Base-by-base conservation (phyloP, 2,113 vertebrate species). In the Seriola quinqueradiata region DNA sequence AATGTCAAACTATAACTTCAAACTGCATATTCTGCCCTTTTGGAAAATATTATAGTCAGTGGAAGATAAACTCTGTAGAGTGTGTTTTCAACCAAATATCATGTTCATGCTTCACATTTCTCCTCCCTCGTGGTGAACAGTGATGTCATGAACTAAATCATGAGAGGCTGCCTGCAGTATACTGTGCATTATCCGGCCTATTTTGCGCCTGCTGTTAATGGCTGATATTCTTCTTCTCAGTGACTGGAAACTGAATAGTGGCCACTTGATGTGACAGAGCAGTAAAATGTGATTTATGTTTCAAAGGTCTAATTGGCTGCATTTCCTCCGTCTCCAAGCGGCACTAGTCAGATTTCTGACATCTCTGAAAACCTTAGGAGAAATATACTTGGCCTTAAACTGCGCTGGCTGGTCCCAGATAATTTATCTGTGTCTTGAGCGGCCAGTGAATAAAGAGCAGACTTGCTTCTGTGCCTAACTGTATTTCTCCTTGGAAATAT, bases 281-380 rank as follows among this genome's bases (percentile, higher is more conserved):
- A 54, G 82, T 87, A 92, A 90, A 87, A 88, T 83, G 77, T 90
- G 90, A 95, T 94, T 94, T 94, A 94, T 94, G 90, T 77, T 75
- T 88, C 79, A 70, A 79, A 84, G 86, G 75, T 78, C 84, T 90
- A 91, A 89, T 90, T 93, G 91, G 90, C 89, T 80, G 88, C 79
- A 48, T 86, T 85, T 87, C 83, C 73, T 88, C 50, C 17, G 58
- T 87, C 86, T 90, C 79, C 67, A 69, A 59, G 79, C 92, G 60
- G 82, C 71, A 52, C 75, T 59, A 67, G 69, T 77, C 86, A 86
- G 63, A 88, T 87, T 90, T 89, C 23, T 84, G 87, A 90, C 88
- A 83, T 91, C 76, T 84, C 83, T 89, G 84, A 92, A 92, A 90
- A 86, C 90, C 91, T 83, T 78, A 63, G 70, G 89, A 91, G 92